Evolutionary conservation across 2,113 vertebrate species (phyloP).

Genomic region (Atlantisia rogersi): DNA sequence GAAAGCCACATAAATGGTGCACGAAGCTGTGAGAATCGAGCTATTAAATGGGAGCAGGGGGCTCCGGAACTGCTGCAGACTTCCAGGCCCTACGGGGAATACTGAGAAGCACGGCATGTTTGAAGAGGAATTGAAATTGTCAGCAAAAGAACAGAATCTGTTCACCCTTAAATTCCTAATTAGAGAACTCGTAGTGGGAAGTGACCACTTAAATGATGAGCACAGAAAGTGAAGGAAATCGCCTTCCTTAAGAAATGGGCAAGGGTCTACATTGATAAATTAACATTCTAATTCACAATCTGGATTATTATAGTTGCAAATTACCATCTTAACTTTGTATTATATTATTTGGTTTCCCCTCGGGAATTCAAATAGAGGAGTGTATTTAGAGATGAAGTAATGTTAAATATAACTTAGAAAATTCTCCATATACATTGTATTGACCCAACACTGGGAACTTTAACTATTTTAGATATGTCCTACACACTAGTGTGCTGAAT

Average conservation of each 20-base stretch:
- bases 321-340: not conserved
- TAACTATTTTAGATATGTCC: not conserved
- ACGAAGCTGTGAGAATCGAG: conserved; percentile 42
- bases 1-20: conserved; percentile 57
- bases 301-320: not conserved
- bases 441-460: not conserved
- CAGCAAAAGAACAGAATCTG: conserved; percentile 53
- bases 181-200: conserved; percentile 36
- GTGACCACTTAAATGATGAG: conserved; percentile 27
- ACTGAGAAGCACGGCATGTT: conserved; percentile 49
- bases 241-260: not conserved
- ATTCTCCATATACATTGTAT: not conserved
- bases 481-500: not conserved
- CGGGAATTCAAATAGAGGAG: too few relatives aligned
- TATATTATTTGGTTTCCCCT: not conserved
- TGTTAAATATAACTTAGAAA: not conserved
- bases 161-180: conserved; percentile 60
- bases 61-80: conserved; percentile 59
- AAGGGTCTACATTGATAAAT: not conserved
- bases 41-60: conserved; percentile 24
- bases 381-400: not conserved
- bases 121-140: conserved; percentile 66
- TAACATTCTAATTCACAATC: not conserved
- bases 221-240: conserved; percentile 3
- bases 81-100: conserved; percentile 27